Evolutionary conservation across 2,888 invertebrate species (phyloP).

Genomic region (Agapostemon virescens): DNA sequence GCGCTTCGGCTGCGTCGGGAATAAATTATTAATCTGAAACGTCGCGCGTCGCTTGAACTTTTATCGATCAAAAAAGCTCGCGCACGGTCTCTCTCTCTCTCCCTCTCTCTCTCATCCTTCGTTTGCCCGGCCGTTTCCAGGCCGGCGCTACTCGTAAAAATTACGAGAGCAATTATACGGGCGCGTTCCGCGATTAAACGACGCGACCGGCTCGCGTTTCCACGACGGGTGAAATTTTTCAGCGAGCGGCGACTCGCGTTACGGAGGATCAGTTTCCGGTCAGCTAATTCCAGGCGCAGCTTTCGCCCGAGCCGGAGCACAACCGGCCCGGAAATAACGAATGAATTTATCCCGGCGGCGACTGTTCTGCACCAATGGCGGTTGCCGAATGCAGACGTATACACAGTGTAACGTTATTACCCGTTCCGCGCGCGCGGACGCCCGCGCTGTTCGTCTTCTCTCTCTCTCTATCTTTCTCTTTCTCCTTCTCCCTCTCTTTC

Average conservation of each 20-base stretch:
- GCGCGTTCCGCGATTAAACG: slow-evolving; percentile 43
- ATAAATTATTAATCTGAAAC: slow-evolving; percentile 5
- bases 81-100: neutral
- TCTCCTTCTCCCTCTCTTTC: neutral
- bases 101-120: no score
- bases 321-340: slow-evolving; percentile 66
- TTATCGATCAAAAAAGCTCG: neutral
- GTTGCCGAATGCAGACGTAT: slow-evolving; percentile 28
- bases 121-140: neutral
- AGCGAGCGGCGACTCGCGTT: slow-evolving; percentile 33
- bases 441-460: neutral
- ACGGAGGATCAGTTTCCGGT: slow-evolving; percentile 64
- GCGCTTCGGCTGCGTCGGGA: neutral
- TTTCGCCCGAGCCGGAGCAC: slow-evolving; percentile 36
- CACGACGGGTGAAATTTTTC: slow-evolving; percentile 57
- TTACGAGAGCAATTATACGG: slow-evolving; percentile 27
- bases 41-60: neutral
- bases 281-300: slow-evolving; percentile 56
- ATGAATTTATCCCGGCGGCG: slow-evolving; percentile 62
- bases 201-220: neutral
- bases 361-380: slow-evolving; percentile 48
- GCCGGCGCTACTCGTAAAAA: neutral
- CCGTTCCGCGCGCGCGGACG: neutral
- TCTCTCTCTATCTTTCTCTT: no score
- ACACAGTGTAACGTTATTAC: slow-evolving; percentile 50